Percentiles rank a stretch among this genome's conserved stretches.
Evolutionary conservation across 2,888 invertebrate species (phyloP).

Genomic region (Sinohyriopsis cumingii): DNA sequence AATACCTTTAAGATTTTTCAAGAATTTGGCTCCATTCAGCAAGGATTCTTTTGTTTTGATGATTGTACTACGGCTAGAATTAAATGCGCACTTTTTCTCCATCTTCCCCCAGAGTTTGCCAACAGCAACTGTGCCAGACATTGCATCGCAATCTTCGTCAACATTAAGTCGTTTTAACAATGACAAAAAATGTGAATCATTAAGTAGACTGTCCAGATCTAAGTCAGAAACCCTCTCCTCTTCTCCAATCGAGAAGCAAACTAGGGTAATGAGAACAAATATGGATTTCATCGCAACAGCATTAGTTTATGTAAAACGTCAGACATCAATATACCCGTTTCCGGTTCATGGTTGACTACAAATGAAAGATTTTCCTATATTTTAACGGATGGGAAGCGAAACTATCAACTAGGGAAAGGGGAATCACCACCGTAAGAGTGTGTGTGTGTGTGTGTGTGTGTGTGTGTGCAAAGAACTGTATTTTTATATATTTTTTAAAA

Average conservation of each 20-base stretch:
- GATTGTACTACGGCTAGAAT: slow-evolving; percentile 36
- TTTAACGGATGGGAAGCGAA: too few species aligned
- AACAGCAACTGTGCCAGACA: slow-evolving; percentile 1
- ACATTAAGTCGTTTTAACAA: slow-evolving; percentile 42
- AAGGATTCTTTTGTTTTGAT: slow-evolving; percentile 55
- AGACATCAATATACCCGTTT: slow-evolving; percentile 4
- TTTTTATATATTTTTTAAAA: too few species aligned
- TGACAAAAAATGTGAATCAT: slow-evolving; percentile 35
- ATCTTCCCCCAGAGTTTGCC: slow-evolving; percentile 4
- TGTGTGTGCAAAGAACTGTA: too few species aligned
- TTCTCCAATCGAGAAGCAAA: slow-evolving; percentile 1
- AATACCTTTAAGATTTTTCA: slow-evolving; percentile 33
- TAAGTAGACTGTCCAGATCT: slow-evolving; percentile 30
- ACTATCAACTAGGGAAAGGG: too few species aligned
- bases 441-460: too few species aligned
- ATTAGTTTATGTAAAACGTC: neutral
- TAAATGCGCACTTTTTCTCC: slow-evolving; percentile 25
- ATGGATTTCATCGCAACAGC: slow-evolving; percentile 5
- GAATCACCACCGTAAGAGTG: too few species aligned
- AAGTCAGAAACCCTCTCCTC: neutral
- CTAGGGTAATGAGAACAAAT: slow-evolving; percentile 2
- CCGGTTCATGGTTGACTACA: neutral
- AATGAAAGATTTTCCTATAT: too few species aligned
- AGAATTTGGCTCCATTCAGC: slow-evolving; percentile 45
- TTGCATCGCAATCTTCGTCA: slow-evolving; percentile 1